Base-by-base conservation (phyloP, 2,113 vertebrate species). In the Oxygymnocypris stewartii region DNA sequence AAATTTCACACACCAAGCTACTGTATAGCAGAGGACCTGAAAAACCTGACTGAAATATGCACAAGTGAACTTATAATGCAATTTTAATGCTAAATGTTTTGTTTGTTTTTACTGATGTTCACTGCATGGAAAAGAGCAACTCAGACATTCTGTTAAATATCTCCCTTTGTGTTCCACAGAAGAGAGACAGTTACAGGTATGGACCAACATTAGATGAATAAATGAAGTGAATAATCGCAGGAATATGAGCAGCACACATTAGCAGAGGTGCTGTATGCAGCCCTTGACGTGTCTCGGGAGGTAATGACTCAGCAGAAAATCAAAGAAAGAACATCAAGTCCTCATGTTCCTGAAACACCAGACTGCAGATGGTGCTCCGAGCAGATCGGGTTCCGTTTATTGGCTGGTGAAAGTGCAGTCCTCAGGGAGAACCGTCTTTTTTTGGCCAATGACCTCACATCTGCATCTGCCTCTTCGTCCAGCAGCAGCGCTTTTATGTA, bases 371-470 rank as follows among this genome's bases (percentile, higher is more conserved):
- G 67, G 85, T 4, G 28, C 75, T 78, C 40, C 0, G 65, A 75
- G 23, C 28, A 13, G 47, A 82, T 86, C 73, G 10, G 37, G 10
- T 86, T 74, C 40, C 51, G 80, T 92, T 92, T 93, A 88, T 91
- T 92, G 90, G 88, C 89, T 84, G 83, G 75, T 28, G 76, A 87
- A 89, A 85, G 87, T 14, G 57, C 61, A 87, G 88, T 77, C 87
- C 73, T 79, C 77, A 20, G 88, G 47, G 31, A 69, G 89, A 87
- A 76, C 59, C 11, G 28, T 87, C 82, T 59, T 44, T 40, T 74
- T 74, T 88, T 82, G 82, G 82, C 67, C 84, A 85, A 54, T 92
- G 93, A 93, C 89, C 90, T 93, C 92, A 90, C 92, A 90, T 92
- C 79, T 92, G 87, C 89, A 87, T 89, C 86, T 74, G 84, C 86